Evolutionary conservation across 2,113 vertebrate genomes (phyloP).

Genomic region (Thunnus maccoyii): DNA sequence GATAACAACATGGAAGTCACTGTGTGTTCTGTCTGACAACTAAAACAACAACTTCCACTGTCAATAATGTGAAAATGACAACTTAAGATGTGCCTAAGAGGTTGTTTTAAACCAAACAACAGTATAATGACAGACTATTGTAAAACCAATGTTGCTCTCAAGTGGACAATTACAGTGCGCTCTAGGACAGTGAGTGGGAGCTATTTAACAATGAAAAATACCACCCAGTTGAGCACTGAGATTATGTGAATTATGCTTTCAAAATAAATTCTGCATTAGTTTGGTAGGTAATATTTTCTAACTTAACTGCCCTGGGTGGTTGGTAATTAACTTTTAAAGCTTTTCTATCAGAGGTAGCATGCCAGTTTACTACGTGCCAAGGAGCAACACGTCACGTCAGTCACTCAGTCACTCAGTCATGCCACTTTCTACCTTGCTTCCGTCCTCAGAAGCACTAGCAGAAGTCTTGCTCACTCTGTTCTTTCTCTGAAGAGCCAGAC

Average conservation of each 20-base stretch:
- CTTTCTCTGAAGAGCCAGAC: slow-evolving; percentile 70
- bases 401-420: slow-evolving; percentile 37
- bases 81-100: slow-evolving; percentile 33
- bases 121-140: slow-evolving; percentile 53
- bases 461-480: slow-evolving; percentile 71
- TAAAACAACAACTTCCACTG: slow-evolving; percentile 52
- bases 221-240: slow-evolving; percentile 28
- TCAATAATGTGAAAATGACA: slow-evolving; percentile 59
- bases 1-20: slow-evolving; percentile 12
- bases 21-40: slow-evolving; percentile 30
- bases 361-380: slow-evolving; percentile 18
- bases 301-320: slow-evolving; percentile 23
- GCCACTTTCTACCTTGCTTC: slow-evolving; percentile 75
- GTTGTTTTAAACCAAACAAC: slow-evolving; percentile 33
- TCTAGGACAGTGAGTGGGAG: slow-evolving; percentile 34
- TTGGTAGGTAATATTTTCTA: background rate
- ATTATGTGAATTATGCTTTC: background rate
- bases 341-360: slow-evolving; percentile 7
- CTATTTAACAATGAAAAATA: slow-evolving; percentile 39
- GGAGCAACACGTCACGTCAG: background rate
- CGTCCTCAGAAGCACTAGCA: slow-evolving; percentile 53
- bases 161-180: slow-evolving; percentile 50
- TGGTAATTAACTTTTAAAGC: slow-evolving; percentile 46
- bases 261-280: background rate
- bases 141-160: slow-evolving; percentile 45